phyloP scores from a whole-genome alignment of 1,140 invertebrate species.

The Drosophila tani region DNA sequence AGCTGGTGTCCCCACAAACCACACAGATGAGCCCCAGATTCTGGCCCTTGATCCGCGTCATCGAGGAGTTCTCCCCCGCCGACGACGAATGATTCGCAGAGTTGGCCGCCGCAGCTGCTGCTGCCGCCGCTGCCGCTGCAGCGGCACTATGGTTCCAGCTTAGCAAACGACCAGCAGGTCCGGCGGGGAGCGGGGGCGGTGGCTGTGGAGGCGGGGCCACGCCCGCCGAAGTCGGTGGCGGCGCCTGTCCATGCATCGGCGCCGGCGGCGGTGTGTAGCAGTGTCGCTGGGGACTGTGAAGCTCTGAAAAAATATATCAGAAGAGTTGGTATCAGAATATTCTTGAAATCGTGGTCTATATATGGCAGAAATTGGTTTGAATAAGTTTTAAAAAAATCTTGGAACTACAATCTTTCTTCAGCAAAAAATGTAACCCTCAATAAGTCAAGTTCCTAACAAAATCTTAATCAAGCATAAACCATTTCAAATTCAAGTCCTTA shows the following conservation, averaged over 20 bases:
- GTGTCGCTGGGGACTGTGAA: constrained; percentile 65
- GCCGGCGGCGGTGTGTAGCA: constrained; percentile 55
- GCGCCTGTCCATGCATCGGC: constrained; percentile 26
- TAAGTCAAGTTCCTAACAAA: no score
- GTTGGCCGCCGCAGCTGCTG: constrained; percentile 57
- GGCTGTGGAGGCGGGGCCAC: constrained; percentile 16
- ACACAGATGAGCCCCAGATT: constrained; percentile 93
- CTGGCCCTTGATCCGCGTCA: constrained; percentile 77
- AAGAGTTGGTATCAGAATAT: no score
- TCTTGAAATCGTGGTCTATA: no score
- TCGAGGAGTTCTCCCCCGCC: constrained; percentile 23
- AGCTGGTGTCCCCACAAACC: constrained; percentile 98
- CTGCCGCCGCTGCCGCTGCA: constrained; percentile 65
- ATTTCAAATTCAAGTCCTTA: background rate
- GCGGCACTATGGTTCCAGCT: constrained; percentile 74
- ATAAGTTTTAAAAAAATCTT: no score
- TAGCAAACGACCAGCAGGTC: constrained; percentile 43
- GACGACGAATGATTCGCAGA: constrained; percentile 43
- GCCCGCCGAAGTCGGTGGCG: constrained; percentile 18
- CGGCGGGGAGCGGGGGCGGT: constrained; percentile 15
- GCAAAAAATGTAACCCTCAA: background rate
- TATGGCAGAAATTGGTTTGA: no score
- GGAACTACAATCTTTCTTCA: no score
- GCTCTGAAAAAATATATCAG: constrained; percentile 26
- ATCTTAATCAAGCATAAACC: background rate